Percentiles rank a stretch among this genome's conserved stretches.
Conservation (phyloP, 2,888 invertebrate species). For the Xestia xanthographa region DNA sequence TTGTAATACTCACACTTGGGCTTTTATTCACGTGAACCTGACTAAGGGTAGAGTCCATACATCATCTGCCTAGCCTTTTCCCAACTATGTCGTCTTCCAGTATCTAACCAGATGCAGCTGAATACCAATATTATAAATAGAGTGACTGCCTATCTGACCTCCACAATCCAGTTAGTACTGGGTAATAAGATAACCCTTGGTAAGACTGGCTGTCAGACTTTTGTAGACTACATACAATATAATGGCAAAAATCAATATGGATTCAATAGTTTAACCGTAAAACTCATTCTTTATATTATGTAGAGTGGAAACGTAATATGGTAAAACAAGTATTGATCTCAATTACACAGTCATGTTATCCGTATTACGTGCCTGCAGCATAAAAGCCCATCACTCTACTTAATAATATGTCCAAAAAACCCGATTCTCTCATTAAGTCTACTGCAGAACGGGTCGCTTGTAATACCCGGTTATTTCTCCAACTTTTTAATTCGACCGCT, state of each 20-base stretch:
- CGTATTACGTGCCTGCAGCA: slow-evolving; percentile 9
- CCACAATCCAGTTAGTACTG: too few species aligned
- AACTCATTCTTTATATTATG: background rate
- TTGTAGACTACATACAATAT: background rate
- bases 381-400: slow-evolving; percentile 7
- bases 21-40: background rate
- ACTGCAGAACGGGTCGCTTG: slow-evolving; percentile 66
- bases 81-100: too few species aligned
- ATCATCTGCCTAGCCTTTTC: too few species aligned
- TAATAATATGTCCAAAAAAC: slow-evolving; percentile 47
- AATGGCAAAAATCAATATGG: background rate
- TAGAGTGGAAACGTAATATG: background rate
- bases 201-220: too few species aligned
- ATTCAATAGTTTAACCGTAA: background rate
- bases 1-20: background rate
- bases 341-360: background rate
- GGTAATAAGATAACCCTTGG: too few species aligned
- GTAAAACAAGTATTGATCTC: background rate
- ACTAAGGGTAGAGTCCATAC: background rate
- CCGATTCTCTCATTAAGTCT: slow-evolving; percentile 66
- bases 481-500: slow-evolving; percentile 74
- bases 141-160: too few species aligned
- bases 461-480: slow-evolving; percentile 73
- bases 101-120: too few species aligned
- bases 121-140: too few species aligned